Evolutionary conservation across 2,797 vertebrate genomes (phyloP), one percentile per base, ranked within the genome.

Genomic region (Pogoniulus pusillus): DNA sequence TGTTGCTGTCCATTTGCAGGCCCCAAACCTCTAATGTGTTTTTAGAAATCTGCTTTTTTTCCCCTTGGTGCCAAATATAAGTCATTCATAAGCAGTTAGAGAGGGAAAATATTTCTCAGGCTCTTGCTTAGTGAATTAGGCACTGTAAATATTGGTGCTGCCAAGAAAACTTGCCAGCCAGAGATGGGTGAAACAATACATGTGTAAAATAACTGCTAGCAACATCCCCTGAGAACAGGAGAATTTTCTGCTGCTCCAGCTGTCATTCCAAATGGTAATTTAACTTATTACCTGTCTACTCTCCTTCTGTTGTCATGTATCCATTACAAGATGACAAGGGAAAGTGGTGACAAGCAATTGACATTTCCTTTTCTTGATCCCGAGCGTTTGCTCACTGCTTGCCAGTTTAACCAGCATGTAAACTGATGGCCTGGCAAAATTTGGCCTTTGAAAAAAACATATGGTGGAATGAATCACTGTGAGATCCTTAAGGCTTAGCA

Each of bases 121-220:
- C 22, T 47, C 87, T 85, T 3, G 4, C 63, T 43, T 59, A 39
- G 27, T 85, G 62, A 81, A 75, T 89, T 81, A 78, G 15, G 10
- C 29, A 45, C n/a, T 72, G 35, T 77, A 81, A 85, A 75, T 87
- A 81, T 4, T 58, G 32, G 23, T 3, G 2, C 9, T 87, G 54
- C 73, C 79, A 85, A 82, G 79, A 91, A 89, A 83, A 71, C 45
- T 69, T 85, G 79, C 47, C 82, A 93, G n/a, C 9, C 30, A 68
- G 75, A 68, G 43, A 78, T 43, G 45, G 91, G 23, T 24, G 65
- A 89, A 86, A 58, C 53, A 9, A 90, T 82, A 77, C 82, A 22
- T 34, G 74, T 77, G 22, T 68, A 85, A 90, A 93, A 74, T 77
- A 84, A 32, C 34, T 57, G 15, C 5, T 80, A 66, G 55, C 70